Percentiles rank a stretch among this genome's conserved stretches.
phyloP scores from a whole-genome alignment of 2,113 vertebrate species.

The Halichoerus grypus region DNA sequence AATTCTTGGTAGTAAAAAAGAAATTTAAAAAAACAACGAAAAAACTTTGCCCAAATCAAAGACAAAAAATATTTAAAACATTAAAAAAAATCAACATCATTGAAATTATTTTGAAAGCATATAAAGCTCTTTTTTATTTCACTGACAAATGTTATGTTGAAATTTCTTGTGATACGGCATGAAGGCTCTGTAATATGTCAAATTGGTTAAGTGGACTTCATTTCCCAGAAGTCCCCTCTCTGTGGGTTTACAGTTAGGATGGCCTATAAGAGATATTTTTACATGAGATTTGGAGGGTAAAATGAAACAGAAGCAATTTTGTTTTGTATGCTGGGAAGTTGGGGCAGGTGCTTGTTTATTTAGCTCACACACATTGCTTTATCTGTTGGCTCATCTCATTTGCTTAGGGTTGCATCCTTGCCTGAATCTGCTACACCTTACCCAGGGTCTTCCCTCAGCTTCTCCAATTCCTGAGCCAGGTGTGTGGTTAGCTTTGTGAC shows the following conservation, averaged over 20 bases:
- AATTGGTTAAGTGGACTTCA: background rate
- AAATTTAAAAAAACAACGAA: background rate
- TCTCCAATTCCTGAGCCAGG: background rate
- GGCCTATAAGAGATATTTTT: background rate
- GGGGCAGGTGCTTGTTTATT: background rate
- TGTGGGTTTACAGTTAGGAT: background rate
- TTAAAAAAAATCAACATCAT: slow-evolving; percentile 9
- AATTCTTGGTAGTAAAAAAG: slow-evolving; percentile 5
- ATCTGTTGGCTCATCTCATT: background rate
- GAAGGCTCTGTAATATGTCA: background rate
- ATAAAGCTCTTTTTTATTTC: background rate
- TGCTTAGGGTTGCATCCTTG: background rate
- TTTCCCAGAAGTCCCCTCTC: background rate
- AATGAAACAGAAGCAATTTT: background rate
- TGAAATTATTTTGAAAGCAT: slow-evolving; percentile 37
- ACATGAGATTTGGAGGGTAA: background rate
- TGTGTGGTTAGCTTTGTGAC: background rate
- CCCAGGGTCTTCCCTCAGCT: background rate
- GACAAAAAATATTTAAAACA: background rate
- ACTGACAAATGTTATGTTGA: background rate
- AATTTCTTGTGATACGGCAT: background rate
- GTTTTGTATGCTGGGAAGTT: background rate
- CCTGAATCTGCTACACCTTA: background rate
- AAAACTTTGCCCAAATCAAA: slow-evolving; percentile 28
- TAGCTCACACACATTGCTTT: background rate